These are phyloP conservation scores for Drosophila acutilabella DNA, from an alignment of 2,888 invertebrate genomes.

Conservation along the genomic window DNA sequence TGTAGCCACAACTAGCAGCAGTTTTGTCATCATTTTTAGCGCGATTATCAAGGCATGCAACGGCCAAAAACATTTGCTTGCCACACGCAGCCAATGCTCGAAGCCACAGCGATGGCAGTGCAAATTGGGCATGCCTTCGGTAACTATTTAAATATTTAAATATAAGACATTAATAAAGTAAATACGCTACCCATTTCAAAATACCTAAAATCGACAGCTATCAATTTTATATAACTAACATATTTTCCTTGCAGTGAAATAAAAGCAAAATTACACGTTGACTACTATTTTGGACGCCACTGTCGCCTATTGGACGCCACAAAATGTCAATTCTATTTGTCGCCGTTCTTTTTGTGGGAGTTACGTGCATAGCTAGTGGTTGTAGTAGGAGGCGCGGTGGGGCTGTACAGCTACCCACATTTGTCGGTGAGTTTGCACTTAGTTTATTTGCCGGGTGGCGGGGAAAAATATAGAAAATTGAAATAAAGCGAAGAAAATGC, in stretches of 20 bases:
- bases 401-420: constrained; percentile 25
- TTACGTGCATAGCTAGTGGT: constrained; percentile 1
- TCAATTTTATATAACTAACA: no score
- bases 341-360: constrained; percentile 32
- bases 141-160: no score
- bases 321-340: constrained; percentile 77
- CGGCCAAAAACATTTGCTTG: constrained; percentile 60
- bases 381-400: not conserved
- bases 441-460: constrained; percentile 67
- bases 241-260: no score
- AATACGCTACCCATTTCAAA: no score
- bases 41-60: constrained; percentile 80
- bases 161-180: no score
- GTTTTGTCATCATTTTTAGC: constrained; percentile 80
- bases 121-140: constrained; percentile 3
- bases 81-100: constrained; percentile 64
- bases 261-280: not conserved
- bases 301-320: constrained; percentile 70
- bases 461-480: constrained; percentile 60
- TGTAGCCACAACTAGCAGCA: constrained; percentile 76
- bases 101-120: constrained; percentile 31
- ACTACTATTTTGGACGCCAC: constrained; percentile 23
- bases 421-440: constrained; percentile 69
- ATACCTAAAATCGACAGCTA: no score
- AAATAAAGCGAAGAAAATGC: constrained; percentile 77